Evolutionary conservation across 2,113 vertebrate genomes (phyloP).

Genomic region (Eubucco bourcierii): DNA sequence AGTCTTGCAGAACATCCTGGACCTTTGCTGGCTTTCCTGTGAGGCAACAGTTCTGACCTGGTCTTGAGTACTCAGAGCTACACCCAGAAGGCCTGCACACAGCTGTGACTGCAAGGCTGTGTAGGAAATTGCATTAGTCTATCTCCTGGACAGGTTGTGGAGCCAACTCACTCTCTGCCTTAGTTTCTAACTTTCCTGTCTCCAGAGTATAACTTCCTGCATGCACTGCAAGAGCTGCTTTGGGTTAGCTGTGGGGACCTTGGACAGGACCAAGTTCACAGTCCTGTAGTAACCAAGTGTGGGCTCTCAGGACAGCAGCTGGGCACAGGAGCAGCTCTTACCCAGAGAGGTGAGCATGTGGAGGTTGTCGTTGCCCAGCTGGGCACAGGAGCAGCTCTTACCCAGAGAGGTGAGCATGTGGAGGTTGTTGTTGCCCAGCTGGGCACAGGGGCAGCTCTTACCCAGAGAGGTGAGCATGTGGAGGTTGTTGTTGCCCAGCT

Average conservation of each 20-base stretch:
- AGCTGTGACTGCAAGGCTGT: background rate
- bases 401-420: constrained; percentile 56
- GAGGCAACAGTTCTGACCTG: background rate
- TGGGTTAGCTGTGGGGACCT: background rate
- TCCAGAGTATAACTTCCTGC: background rate
- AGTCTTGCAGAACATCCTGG: background rate
- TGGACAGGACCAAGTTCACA: background rate
- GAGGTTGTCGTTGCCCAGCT: constrained; percentile 70
- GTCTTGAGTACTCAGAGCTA: background rate
- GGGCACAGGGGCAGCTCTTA: background rate
- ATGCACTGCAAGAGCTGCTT: background rate
- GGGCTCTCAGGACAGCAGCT: background rate
- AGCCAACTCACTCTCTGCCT: background rate
- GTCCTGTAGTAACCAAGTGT: background rate
- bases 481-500: constrained; percentile 70
- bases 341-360: constrained; percentile 56
- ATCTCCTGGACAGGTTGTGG: background rate
- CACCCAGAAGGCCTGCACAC: background rate
- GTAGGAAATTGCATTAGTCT: background rate
- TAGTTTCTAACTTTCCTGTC: background rate
- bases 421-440: constrained; percentile 70
- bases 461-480: constrained; percentile 56
- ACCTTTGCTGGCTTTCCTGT: background rate
- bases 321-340: background rate
- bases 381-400: background rate